Base-by-base conservation (phyloP, 2,888 invertebrate genomes). In the Drosophila subquinaria region DNA sequence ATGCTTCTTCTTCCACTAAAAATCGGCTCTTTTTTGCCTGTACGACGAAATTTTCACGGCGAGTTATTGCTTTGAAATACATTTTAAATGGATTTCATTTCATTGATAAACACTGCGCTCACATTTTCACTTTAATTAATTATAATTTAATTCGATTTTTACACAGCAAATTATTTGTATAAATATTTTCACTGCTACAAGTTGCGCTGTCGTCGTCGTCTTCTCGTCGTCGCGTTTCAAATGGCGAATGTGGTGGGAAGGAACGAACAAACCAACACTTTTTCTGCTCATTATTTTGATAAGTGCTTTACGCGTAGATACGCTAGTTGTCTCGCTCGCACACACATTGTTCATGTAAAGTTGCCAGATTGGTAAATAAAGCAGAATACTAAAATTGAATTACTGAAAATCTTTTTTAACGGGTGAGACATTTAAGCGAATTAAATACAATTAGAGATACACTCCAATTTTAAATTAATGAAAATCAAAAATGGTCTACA, bases 1-100 rank as follows among this genome's bases (percentile, higher is more conserved):
- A 63, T 81, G 65, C 81, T 75, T 43, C 88, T 77, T 88, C 89
- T 87, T 73, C 78, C 68, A 82, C 81, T 75, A 81, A 76, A 90
- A 86, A 83, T 90, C 88, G 88, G 86, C 90, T 89, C 88, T 90
- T 90, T 90, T 91, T 89, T 80, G 89, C 84, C 85, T 87, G 88
- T 83, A 89, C 77, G 80, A 80, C 70, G 70, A 90, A 90, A 89
- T 91, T 91, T 91, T 91, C 90, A 90, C 77, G 78, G 69, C 80
- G 77, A 88, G 62, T 79, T 90, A 81, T 80, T 64, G 67, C 73
- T 78, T 81, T 79, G 74, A 90, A 88, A 90, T 90, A 82, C 91
- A 91, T 91, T 88, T 91, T 91, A 73, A 76, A 81, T 75, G 68
- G 72, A 72, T 90, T 91, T 82, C 91, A 91, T 90, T 82, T 81